phyloP scores from a whole-genome alignment of 2,888 invertebrate genomes.

The Sinohyriopsis cumingii region DNA sequence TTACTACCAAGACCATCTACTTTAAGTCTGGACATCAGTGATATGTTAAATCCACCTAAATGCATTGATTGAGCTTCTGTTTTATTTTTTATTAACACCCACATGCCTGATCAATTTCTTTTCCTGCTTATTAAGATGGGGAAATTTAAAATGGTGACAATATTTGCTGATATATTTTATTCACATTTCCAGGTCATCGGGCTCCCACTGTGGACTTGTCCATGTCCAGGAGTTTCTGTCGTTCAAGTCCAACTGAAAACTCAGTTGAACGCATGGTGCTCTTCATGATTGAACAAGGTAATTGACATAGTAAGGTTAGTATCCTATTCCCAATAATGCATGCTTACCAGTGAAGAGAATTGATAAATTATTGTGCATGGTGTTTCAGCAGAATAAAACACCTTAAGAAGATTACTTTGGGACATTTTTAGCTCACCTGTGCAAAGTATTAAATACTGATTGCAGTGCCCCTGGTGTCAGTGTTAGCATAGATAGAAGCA shows the following conservation, averaged over 20 bases:
- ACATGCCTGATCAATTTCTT: too few relatives aligned
- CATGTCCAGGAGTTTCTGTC: conserved; percentile 52
- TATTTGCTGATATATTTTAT: too few relatives aligned
- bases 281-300: conserved; percentile 76
- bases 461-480: too few relatives aligned
- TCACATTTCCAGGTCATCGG: conserved; percentile 50
- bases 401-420: too few relatives aligned
- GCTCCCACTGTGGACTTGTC: conserved; percentile 61
- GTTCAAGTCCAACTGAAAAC: conserved; percentile 42
- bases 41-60: not conserved
- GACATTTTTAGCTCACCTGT: too few relatives aligned
- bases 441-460: too few relatives aligned
- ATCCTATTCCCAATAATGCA: not conserved
- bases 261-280: conserved; percentile 74
- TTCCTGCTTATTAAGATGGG: too few relatives aligned
- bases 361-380: too few relatives aligned
- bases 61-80: not conserved
- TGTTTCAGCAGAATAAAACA: too few relatives aligned
- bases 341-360: not conserved
- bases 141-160: too few relatives aligned
- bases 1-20: not conserved
- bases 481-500: too few relatives aligned
- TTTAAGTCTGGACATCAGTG: not conserved
- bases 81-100: not conserved
- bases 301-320: conserved; percentile 3